Evolutionary conservation across 2,113 vertebrate species (phyloP).

Genomic region (Bubalus kerabau): DNA sequence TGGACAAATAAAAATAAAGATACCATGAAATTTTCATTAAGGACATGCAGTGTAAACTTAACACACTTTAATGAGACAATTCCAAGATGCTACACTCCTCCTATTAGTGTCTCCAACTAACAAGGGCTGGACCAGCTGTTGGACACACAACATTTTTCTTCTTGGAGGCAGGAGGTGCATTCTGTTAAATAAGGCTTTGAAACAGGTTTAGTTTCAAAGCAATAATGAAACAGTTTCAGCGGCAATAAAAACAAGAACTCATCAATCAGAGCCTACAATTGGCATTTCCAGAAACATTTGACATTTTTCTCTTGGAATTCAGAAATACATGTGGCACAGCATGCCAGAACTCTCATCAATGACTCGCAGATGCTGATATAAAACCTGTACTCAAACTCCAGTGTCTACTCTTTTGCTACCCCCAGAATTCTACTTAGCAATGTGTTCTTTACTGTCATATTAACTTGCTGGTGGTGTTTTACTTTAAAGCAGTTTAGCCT

Average conservation of each 20-base stretch:
- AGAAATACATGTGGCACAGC: background rate
- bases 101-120: background rate
- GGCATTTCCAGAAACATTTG: background rate
- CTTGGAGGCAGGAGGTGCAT: background rate
- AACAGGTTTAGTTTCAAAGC: background rate
- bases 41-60: rapidly evolving
- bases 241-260: background rate
- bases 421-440: background rate
- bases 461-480: background rate
- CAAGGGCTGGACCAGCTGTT: background rate
- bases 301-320: background rate
- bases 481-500: background rate
- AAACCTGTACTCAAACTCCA: background rate
- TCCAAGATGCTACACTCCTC: background rate
- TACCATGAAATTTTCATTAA: background rate
- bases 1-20: background rate
- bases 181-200: background rate
- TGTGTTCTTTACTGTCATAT: background rate
- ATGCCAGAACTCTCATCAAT: background rate
- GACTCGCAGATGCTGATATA: background rate
- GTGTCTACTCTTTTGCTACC: rapidly evolving
- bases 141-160: background rate
- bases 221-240: background rate
- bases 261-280: background rate
- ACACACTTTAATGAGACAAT: background rate